Conservation (phyloP, 2,797 vertebrate species). For the Poecilia gillii region DNA sequence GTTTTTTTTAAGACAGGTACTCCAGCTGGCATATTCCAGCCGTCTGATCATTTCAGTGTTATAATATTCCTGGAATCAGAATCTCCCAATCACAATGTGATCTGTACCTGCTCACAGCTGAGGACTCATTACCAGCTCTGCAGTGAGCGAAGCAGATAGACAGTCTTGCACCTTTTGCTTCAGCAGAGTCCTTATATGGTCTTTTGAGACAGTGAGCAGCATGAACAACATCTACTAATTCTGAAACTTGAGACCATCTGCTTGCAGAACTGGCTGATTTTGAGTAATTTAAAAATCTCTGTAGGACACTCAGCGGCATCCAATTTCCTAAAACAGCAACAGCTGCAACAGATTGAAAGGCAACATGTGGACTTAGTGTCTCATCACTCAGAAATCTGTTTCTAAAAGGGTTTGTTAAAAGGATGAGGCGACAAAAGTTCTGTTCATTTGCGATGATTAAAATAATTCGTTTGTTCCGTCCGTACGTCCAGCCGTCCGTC, state of each 20-base stretch:
- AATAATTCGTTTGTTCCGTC: neutral
- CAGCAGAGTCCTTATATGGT: neutral
- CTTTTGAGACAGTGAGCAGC: neutral
- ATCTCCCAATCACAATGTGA: neutral
- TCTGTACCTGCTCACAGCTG: neutral
- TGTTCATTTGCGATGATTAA: neutral
- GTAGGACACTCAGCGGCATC: neutral
- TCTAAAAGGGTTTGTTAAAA: neutral
- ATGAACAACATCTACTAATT: neutral
- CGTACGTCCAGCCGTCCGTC: neutral
- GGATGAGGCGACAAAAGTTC: neutral
- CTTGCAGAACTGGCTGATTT: constrained; percentile 2
- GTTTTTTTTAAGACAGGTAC: neutral
- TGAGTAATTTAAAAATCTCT: constrained; percentile 3
- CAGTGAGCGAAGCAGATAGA: neutral
- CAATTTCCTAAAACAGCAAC: constrained; percentile 10
- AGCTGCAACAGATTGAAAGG: constrained; percentile 1
- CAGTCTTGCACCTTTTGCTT: neutral
- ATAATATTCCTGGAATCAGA: neutral
- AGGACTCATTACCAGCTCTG: neutral
- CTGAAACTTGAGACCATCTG: constrained; percentile 10
- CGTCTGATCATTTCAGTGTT: neutral
- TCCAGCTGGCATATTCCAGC: neutral
- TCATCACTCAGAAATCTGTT: neutral
- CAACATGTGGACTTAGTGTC: constrained; percentile 8